Evolutionary conservation across 2,113 vertebrate species (phyloP).

Genomic region (Gadus macrocephalus): DNA sequence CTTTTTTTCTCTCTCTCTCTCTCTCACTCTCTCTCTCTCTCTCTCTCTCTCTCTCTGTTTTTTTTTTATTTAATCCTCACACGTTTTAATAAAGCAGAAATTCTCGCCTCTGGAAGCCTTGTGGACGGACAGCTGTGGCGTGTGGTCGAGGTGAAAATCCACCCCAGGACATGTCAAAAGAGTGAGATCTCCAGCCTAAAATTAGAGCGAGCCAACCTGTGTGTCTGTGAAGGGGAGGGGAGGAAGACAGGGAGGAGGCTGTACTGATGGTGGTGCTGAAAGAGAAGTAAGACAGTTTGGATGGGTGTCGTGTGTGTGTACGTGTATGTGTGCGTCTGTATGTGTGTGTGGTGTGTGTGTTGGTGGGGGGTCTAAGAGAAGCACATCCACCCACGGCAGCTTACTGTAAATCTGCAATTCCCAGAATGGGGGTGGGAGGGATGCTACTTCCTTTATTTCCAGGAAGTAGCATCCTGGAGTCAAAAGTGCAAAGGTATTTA

Average conservation of each 20-base stretch:
- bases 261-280: no score
- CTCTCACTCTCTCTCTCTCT: neutral
- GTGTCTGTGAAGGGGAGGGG: slow-evolving; percentile 55
- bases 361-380: slow-evolving; percentile 36
- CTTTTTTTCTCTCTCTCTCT: slow-evolving; percentile 19
- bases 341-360: neutral
- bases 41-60: neutral
- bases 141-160: slow-evolving; percentile 74
- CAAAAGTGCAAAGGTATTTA: slow-evolving; percentile 78
- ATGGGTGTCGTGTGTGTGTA: neutral
- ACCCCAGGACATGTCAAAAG: slow-evolving; percentile 71
- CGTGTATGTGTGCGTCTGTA: neutral
- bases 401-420: slow-evolving; percentile 71
- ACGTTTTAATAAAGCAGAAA: slow-evolving; percentile 71
- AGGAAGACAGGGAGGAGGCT: slow-evolving; percentile 16
- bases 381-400: slow-evolving; percentile 63
- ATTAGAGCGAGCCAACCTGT: slow-evolving; percentile 66
- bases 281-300: no score
- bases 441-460: slow-evolving; percentile 48
- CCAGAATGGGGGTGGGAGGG: slow-evolving; percentile 66
- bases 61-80: slow-evolving; percentile 49
- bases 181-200: slow-evolving; percentile 73
- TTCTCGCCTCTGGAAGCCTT: slow-evolving; percentile 64
- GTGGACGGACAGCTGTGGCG: slow-evolving; percentile 68
- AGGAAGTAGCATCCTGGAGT: slow-evolving; percentile 76